Evolutionary conservation across 1,140 invertebrate genomes (phyloP), one percentile per base, ranked within the genome.

Genomic region (Drosophila ironensis): DNA sequence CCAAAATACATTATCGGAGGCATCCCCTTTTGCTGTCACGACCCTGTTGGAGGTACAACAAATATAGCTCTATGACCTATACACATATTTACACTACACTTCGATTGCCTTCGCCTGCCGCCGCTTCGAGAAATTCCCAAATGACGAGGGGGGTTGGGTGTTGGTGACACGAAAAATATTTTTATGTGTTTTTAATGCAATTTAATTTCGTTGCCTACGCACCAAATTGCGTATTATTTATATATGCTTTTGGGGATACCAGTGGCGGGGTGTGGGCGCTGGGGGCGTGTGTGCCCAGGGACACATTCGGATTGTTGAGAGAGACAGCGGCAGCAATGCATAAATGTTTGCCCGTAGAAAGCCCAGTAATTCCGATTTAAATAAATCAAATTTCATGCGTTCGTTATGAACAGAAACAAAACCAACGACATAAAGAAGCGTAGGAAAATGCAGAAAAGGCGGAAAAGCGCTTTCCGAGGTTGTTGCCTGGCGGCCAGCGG

Each of bases 171-270:
- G 27, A 19, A 73, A 76, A 78, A 78, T 74, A 84, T 73, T 78
- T 82, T 84, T 73, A 82, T 86, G 64, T 84, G 57, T 63, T 84
- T 82, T 84, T 84, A 78, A 82, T 86, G 61, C 69, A 71, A 86
- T 86, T 82, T 82, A 71, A 84, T 78, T 73, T 61, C 25, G 42
- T 38, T 44, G 56, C 56, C 56, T 19, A 60, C 56, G 56, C 52
- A 60, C 25, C 37, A 30, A 53, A 25, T 20, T 41, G 22, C 20
- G 33, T 45, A 54, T 35, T 57, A 53, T 66, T 53, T 57, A 40
- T 60, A 42, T 38, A 24, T 8, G 9, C 37, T 28, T 41, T 38
- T 38, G 41, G 57, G 60, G 57, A 64, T 63, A 11, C 57, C 60
- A 57, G n/a, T n/a, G n/a, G n/a, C n/a, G n/a, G n/a, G n/a, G n/a